These are phyloP conservation scores for Netelia melanura DNA, from an alignment of 2,888 invertebrate species.

Conservation along the genomic window DNA sequence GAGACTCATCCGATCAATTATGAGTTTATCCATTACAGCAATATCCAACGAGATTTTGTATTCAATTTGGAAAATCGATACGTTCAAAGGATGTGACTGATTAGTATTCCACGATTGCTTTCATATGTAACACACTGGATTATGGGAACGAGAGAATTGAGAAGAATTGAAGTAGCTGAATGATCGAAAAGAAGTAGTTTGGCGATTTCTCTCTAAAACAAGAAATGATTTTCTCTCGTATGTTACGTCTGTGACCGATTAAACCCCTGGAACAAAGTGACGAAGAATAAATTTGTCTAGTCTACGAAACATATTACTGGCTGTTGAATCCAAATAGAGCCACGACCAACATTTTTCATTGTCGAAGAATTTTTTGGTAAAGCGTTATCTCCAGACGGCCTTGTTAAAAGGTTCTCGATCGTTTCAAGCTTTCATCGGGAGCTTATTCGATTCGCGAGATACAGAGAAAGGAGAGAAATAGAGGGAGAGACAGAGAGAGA, in stretches of 20 bases:
- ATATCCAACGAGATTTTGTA: slow-evolving; percentile 37
- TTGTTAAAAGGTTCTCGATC: not conserved
- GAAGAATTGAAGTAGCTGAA: not conserved
- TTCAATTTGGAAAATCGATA: slow-evolving; percentile 55
- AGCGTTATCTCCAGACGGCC: not conserved
- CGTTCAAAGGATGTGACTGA: not conserved
- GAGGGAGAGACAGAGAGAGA: not conserved
- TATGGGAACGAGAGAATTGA: not conserved
- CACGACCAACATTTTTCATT: slow-evolving; percentile 55
- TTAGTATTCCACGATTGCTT: slow-evolving; percentile 16
- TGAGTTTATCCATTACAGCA: slow-evolving; percentile 51
- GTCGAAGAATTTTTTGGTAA: not conserved
- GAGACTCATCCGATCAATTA: slow-evolving; percentile 48
- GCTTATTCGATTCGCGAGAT: slow-evolving; percentile 23
- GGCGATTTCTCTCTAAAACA: not conserved
- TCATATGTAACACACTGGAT: not conserved
- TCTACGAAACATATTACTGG: not conserved
- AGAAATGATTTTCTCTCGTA: no score
- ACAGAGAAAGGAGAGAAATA: no score
- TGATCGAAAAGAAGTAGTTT: slow-evolving; percentile 3
- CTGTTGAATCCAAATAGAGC: no score
- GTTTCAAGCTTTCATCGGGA: not conserved
- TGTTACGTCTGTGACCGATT: not conserved
- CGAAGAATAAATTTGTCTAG: not conserved
- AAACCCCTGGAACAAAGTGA: no score